These are phyloP conservation scores for Pongo pygmaeus DNA, from an alignment of 2,113 vertebrate species.

Conservation along the genomic window DNA sequence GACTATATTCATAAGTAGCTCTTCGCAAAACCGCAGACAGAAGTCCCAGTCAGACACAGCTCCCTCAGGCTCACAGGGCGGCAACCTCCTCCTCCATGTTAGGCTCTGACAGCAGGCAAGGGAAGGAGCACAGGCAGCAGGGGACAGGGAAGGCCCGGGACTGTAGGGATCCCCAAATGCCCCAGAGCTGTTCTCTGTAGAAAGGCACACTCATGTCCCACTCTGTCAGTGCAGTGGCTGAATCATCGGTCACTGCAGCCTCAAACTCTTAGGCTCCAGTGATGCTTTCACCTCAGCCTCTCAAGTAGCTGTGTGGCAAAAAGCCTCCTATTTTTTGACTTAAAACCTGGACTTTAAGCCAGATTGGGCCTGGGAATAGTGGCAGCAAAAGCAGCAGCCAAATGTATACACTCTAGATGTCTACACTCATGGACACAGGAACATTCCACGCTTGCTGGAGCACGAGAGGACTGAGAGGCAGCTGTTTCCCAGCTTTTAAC, in stretches of 20 bases:
- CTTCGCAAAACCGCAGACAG: neutral
- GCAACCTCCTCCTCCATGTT: neutral
- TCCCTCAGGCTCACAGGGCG: neutral
- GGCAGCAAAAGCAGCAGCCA: conserved; percentile 77
- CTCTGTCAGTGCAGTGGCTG: too few relatives aligned
- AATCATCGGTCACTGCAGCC: too few relatives aligned
- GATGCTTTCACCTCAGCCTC: too few relatives aligned
- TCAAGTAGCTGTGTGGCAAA: neutral
- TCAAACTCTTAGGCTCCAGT: too few relatives aligned
- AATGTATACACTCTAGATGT: conserved; percentile 45
- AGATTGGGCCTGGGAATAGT: conserved; percentile 61
- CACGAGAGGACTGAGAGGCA: neutral
- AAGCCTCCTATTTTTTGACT: conserved; percentile 71
- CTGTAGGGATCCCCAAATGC: neutral
- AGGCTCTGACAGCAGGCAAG: conserved; percentile 46
- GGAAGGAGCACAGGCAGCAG: neutral
- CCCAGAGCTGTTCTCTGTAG: too few relatives aligned
- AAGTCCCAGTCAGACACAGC: neutral
- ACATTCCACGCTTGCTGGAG: conserved; percentile 52
- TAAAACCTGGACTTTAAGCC: conserved; percentile 63
- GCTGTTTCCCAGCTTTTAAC: conserved; percentile 63
- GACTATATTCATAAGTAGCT: conserved; percentile 36
- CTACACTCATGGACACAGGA: conserved; percentile 59
- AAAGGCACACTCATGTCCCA: too few relatives aligned
- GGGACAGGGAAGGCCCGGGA: neutral